phyloP scores from a whole-genome alignment of 2,113 vertebrate species.

The Naja naja region DNA sequence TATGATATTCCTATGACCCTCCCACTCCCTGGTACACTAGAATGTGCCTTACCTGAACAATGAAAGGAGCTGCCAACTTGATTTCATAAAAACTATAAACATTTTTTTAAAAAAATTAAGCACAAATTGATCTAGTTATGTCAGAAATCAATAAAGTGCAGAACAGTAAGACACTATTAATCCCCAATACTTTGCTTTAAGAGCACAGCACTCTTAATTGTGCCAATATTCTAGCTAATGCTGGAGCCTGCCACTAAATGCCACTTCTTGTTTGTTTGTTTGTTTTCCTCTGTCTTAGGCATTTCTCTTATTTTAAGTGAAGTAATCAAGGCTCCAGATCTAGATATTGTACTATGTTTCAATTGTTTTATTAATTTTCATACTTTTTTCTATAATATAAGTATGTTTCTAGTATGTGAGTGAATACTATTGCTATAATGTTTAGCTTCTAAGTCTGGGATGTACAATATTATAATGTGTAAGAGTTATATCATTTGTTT shows the following conservation, averaged over 20 bases:
- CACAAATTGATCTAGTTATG: slow-evolving; percentile 36
- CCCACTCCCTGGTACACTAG: not conserved
- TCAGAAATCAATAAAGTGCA: slow-evolving; percentile 27
- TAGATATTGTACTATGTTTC: not conserved
- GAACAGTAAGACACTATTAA: slow-evolving; percentile 7
- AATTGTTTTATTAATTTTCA: slow-evolving; percentile 28
- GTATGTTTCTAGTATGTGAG: not conserved
- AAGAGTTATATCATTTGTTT: not conserved
- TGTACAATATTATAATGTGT: not conserved
- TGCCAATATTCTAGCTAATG: slow-evolving; percentile 26
- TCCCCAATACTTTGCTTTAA: slow-evolving; percentile 13
- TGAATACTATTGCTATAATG: not conserved
- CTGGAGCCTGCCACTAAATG: not conserved
- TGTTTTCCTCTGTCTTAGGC: not conserved
- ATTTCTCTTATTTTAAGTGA: slow-evolving; percentile 20
- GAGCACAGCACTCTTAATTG: not conserved
- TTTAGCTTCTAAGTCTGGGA: not conserved
- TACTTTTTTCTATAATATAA: not conserved
- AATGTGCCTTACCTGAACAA: slow-evolving; percentile 45
- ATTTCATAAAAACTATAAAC: slow-evolving; percentile 42
- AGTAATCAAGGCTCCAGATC: slow-evolving; percentile 9
- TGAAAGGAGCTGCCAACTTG: slow-evolving; percentile 41
- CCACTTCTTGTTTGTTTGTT: slow-evolving; percentile 7
- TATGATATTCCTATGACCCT: not conserved
- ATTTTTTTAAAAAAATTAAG: not conserved